These are phyloP conservation scores for Drosophila lowei DNA, from an alignment of 1,140 invertebrate genomes.

Conservation along the genomic window DNA sequence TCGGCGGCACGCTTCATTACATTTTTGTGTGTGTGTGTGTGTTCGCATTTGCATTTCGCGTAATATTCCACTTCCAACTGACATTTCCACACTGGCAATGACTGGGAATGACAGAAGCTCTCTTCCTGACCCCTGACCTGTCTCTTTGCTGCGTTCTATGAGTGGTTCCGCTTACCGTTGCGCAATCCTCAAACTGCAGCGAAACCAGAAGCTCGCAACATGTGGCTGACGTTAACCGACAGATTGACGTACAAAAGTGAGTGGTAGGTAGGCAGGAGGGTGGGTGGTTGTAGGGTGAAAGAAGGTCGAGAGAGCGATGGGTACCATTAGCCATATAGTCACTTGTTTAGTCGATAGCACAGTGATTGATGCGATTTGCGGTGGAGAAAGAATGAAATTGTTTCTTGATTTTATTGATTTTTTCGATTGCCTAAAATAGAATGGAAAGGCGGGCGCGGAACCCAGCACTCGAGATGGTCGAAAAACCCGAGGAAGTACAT, in stretches of 20 bases:
- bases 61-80: conserved; percentile 51
- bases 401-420: too few relatives aligned
- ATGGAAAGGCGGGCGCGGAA: conserved; percentile 3
- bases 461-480: conserved; percentile 38
- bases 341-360: conserved; percentile 55
- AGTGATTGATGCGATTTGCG: conserved; percentile 40
- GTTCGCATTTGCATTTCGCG: conserved; percentile 61
- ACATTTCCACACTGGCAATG: conserved; percentile 27
- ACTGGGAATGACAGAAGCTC: too few relatives aligned
- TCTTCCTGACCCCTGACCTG: too few relatives aligned
- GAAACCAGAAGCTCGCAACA: conserved; percentile 19
- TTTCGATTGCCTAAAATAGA: conserved; percentile 29
- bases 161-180: conserved; percentile 15
- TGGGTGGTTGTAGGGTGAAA: too few relatives aligned
- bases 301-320: too few relatives aligned
- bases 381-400: conserved; percentile 16
- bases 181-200: conserved; percentile 36
- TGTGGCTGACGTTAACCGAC: conserved; percentile 66
- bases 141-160: too few relatives aligned
- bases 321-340: conserved; percentile 12
- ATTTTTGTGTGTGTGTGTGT: conserved; percentile 37
- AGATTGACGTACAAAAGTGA: too few relatives aligned
- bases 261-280: too few relatives aligned
- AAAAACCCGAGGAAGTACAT: conserved; percentile 29
- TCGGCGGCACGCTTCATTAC: conserved; percentile 34